Conservation (phyloP, 2,797 vertebrate genomes). For the Cuculus canorus region DNA sequence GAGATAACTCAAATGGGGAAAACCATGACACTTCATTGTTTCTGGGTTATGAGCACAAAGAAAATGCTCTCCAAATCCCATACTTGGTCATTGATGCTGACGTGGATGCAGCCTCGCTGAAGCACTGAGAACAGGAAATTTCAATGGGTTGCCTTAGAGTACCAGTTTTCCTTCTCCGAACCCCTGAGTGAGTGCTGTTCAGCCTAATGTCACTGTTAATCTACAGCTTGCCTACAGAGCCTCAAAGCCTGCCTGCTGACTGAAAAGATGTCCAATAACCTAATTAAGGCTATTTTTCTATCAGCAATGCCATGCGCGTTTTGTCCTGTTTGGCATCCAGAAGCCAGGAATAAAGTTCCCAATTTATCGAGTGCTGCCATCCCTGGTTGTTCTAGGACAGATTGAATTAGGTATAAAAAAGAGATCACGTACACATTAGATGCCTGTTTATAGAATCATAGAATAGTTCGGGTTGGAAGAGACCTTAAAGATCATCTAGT, state of each 20-base stretch:
- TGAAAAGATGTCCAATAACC: too few relatives aligned
- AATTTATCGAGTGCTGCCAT: fast-evolving
- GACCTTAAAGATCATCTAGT: too few relatives aligned
- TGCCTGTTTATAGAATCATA: too few relatives aligned
- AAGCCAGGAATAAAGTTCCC: too few relatives aligned
- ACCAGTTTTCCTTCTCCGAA: fast-evolving
- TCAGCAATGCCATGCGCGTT: fast-evolving
- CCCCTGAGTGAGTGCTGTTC: not conserved
- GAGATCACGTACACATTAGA: fast-evolving
- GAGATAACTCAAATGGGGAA: not conserved
- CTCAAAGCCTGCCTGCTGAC: not conserved
- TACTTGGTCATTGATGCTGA: fast-evolving
- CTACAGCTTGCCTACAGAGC: not conserved
- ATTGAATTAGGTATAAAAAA: fast-evolving
- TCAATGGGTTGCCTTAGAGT: fast-evolving
- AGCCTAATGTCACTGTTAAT: not conserved
- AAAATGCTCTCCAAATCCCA: fast-evolving
- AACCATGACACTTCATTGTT: fast-evolving
- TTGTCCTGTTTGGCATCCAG: too few relatives aligned
- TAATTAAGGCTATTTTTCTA: not conserved
- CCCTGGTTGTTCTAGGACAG: not conserved
- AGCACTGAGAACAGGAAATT: fast-evolving
- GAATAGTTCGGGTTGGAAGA: too few relatives aligned
- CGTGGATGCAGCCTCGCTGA: fast-evolving
- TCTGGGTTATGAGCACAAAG: not conserved